These are phyloP conservation scores for Cyanoramphus novaezelandiae DNA, from an alignment of 2,113 vertebrate species.

Conservation along the genomic window DNA sequence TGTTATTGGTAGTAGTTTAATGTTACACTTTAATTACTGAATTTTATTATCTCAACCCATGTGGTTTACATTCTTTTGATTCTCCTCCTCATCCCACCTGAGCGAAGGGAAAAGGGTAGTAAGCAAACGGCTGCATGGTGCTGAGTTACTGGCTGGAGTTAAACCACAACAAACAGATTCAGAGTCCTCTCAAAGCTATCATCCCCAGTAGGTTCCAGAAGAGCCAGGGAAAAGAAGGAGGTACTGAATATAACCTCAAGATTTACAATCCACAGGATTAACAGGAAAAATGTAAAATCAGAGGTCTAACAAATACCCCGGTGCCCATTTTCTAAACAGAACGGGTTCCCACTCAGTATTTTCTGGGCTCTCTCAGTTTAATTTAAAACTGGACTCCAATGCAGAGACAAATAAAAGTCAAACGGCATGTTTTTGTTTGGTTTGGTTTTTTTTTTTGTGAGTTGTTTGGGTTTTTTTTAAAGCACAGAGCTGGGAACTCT, in stretches of 20 bases:
- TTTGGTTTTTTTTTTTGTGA: too few relatives aligned
- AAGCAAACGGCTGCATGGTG: neutral
- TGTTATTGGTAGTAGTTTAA: neutral
- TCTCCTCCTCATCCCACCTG: neutral
- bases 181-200: neutral
- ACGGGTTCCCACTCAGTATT: neutral
- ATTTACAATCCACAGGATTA: neutral
- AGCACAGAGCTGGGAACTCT: neutral
- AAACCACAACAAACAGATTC: neutral
- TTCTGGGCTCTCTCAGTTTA: fast-evolving
- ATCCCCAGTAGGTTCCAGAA: neutral
- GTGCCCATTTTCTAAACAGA: neutral
- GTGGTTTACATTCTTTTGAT: neutral
- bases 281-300: fast-evolving
- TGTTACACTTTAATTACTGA: neutral
- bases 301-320: fast-evolving
- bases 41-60: neutral
- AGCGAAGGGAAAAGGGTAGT: neutral
- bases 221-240: neutral
- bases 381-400: neutral
- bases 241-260: fast-evolving
- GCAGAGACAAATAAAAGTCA: neutral
- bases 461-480: neutral
- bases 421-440: fast-evolving
- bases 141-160: neutral